These are phyloP conservation scores for Pogonomyrmex californicus DNA, from an alignment of 1,140 invertebrate genomes.

Conservation along the genomic window DNA sequence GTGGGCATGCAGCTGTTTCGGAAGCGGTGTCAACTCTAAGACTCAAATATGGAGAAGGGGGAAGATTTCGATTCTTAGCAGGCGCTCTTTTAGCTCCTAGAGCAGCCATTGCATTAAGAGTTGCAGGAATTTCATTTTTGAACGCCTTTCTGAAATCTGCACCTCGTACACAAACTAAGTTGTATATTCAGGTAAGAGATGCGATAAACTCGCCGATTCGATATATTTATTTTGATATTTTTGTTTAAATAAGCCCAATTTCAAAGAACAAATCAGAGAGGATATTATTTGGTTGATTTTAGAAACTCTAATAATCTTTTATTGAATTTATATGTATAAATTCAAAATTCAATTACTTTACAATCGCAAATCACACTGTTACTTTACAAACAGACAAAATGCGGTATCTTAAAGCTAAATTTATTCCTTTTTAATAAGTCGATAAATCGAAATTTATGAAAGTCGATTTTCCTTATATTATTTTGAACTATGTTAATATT, in stretches of 20 bases:
- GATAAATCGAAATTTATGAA: too few relatives aligned
- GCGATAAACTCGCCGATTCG: neutral
- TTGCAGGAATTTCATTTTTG: constrained; percentile 94
- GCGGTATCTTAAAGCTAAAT: too few relatives aligned
- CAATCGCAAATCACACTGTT: too few relatives aligned
- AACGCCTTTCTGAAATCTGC: constrained; percentile 94
- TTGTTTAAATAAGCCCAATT: neutral
- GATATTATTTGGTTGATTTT: too few relatives aligned
- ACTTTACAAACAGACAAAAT: too few relatives aligned
- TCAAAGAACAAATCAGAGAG: too few relatives aligned
- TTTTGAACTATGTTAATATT: neutral
- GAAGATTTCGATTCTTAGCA: constrained; percentile 95
- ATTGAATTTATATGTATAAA: too few relatives aligned
- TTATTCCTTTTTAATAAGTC: too few relatives aligned
- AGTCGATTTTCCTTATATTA: neutral
- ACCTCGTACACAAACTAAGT: constrained; percentile 90
- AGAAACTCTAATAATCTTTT: too few relatives aligned
- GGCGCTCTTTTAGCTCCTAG: constrained; percentile 93
- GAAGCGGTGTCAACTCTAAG: constrained; percentile 96
- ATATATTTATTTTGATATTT: neutral
- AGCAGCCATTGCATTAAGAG: constrained; percentile 91
- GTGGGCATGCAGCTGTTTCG: constrained; percentile 93
- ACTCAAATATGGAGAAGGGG: constrained; percentile 96
- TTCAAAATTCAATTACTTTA: too few relatives aligned
- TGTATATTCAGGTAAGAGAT: constrained; percentile 93